phyloP scores from a whole-genome alignment of 2,888 invertebrate genomes.

The Isoperla grammatica region DNA sequence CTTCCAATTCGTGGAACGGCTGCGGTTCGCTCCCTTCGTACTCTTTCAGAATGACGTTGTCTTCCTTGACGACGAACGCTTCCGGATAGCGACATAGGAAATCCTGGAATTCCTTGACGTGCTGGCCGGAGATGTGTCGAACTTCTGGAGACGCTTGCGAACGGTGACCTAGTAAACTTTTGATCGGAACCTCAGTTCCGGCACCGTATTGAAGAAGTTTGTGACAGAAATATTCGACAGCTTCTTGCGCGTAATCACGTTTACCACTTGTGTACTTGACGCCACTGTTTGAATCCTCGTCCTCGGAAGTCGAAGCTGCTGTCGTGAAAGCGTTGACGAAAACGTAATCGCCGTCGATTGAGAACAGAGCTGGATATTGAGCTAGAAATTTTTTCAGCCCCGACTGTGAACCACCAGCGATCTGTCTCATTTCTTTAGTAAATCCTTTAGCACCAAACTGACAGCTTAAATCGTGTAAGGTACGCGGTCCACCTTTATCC shows the following conservation, averaged over 20 bases:
- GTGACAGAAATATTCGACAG: slow-evolving; percentile 94
- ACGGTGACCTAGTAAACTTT: slow-evolving; percentile 92
- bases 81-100: slow-evolving; percentile 81
- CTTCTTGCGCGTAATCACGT: slow-evolving; percentile 90
- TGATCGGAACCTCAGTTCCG: slow-evolving; percentile 94
- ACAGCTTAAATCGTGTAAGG: slow-evolving; percentile 95
- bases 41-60: slow-evolving; percentile 70
- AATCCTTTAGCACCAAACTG: slow-evolving; percentile 99
- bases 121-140: slow-evolving; percentile 90
- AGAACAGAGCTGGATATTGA: slow-evolving; percentile 94
- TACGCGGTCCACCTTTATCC: slow-evolving; percentile 93
- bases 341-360: slow-evolving; percentile 89
- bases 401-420: slow-evolving; percentile 91
- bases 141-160: slow-evolving; percentile 97
- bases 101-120: slow-evolving; percentile 89
- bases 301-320: slow-evolving; percentile 53
- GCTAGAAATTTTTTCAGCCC: slow-evolving; percentile 94
- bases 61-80: slow-evolving; percentile 78
- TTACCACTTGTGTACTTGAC: slow-evolving; percentile 49
- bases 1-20: slow-evolving; percentile 64
- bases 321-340: slow-evolving; percentile 75
- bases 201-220: slow-evolving; percentile 94
- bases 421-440: slow-evolving; percentile 97
- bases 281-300: slow-evolving; percentile 43
- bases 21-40: slow-evolving; percentile 62